These are phyloP conservation scores for Drosophila nigricruria DNA, from an alignment of 2,888 invertebrate species.

Conservation along the genomic window DNA sequence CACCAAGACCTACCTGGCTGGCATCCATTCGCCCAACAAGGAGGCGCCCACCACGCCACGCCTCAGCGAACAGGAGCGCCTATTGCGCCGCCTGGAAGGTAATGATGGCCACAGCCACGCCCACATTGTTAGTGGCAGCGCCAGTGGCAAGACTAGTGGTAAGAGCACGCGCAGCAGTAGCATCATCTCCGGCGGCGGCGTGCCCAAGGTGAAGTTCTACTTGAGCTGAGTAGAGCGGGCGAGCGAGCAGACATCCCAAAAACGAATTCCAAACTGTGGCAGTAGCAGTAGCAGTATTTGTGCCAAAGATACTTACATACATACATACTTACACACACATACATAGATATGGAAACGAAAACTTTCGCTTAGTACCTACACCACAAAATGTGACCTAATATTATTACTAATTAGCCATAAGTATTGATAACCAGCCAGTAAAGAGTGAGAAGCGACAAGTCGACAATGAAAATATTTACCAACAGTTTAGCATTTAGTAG, in stretches of 20 bases:
- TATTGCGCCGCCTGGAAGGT: constrained; percentile 85
- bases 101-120: constrained; percentile 72
- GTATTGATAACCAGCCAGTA: constrained; percentile 40
- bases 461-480: constrained; percentile 27
- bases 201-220: constrained; percentile 84
- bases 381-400: constrained; percentile 70
- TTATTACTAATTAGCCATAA: constrained; percentile 59
- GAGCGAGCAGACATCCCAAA: background rate
- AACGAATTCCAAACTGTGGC: constrained; percentile 11
- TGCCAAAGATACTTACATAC: constrained; percentile 72
- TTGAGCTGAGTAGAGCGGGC: constrained; percentile 54
- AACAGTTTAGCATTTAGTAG: constrained; percentile 57
- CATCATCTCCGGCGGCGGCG: constrained; percentile 62
- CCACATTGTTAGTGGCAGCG: constrained; percentile 44
- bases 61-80: constrained; percentile 83
- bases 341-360: constrained; percentile 2
- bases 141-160: constrained; percentile 67
- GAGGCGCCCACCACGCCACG: constrained; percentile 81
- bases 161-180: constrained; percentile 77
- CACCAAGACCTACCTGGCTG: constrained; percentile 82
- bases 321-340: constrained; percentile 10
- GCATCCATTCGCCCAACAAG: constrained; percentile 82
- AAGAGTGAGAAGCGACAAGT: constrained; percentile 48
- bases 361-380: constrained; percentile 34
- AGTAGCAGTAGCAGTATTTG: constrained; percentile 68